Conservation (phyloP, 2,888 invertebrate species). For the Sylvicola fuscatus region DNA sequence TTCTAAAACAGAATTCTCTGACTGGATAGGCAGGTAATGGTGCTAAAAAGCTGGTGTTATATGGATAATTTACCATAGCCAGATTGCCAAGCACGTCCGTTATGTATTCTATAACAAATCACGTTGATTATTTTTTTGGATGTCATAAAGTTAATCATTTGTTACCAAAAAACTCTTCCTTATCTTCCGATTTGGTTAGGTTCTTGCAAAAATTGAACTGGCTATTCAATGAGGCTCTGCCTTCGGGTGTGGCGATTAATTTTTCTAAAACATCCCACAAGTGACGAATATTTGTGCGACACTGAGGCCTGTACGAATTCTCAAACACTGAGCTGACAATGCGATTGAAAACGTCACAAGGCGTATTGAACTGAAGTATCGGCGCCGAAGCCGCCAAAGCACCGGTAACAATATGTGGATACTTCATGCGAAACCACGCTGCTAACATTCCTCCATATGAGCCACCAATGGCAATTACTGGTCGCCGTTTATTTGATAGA, state of each 20-base stretch:
- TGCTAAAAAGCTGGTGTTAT: constrained; percentile 59
- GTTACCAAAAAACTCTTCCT: constrained; percentile 16
- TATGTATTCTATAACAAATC: constrained; percentile 44
- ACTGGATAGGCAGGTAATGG: constrained; percentile 76
- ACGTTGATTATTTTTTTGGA: neutral
- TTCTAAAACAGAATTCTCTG: constrained; percentile 33
- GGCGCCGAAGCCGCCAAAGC: constrained; percentile 89
- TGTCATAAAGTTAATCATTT: neutral
- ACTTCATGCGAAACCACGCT: constrained; percentile 90
- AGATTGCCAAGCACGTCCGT: constrained; percentile 51
- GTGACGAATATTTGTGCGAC: constrained; percentile 46
- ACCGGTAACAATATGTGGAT: constrained; percentile 72
- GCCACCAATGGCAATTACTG: constrained; percentile 69
- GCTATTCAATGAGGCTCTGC: constrained; percentile 43
- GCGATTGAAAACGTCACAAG: constrained; percentile 53
- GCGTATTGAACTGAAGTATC: constrained; percentile 63
- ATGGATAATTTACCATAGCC: constrained; percentile 95
- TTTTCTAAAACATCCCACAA: constrained; percentile 59
- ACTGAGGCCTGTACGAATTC: constrained; percentile 26
- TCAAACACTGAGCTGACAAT: constrained; percentile 63
- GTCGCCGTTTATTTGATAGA: constrained; percentile 33
- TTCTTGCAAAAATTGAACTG: constrained; percentile 60
- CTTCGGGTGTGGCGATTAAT: constrained; percentile 34
- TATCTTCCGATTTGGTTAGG: constrained; percentile 33
- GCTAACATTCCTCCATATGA: constrained; percentile 97